Conservation (phyloP, 2,888 invertebrate species). For the Octodonta nipae region DNA sequence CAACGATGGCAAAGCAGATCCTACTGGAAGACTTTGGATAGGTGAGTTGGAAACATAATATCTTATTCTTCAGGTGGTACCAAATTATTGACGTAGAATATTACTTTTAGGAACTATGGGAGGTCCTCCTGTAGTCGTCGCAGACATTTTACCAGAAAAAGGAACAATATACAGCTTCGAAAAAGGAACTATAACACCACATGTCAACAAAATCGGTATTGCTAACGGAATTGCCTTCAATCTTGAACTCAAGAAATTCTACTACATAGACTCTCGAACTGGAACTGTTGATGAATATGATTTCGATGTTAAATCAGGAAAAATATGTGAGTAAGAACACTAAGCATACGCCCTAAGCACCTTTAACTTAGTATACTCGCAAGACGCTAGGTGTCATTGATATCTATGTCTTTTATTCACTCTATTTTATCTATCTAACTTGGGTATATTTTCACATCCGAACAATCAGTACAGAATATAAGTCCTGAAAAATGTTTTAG, state of each 20-base stretch:
- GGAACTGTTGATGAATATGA: constrained; percentile 50
- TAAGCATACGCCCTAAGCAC: no score
- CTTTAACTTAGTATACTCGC: no score
- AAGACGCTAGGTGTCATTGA: no score
- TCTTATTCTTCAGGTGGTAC: no score
- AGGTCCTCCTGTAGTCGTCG: constrained; percentile 13
- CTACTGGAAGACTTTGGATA: constrained; percentile 53
- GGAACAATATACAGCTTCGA: constrained; percentile 19
- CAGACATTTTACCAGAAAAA: constrained; percentile 9
- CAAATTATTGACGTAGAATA: no score
- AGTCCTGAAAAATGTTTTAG: no score
- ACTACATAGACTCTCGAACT: constrained; percentile 60
- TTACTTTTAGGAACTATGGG: constrained; percentile 25
- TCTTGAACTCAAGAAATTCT: constrained; percentile 50
- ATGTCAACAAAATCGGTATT: constrained; percentile 17
- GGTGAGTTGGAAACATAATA: no score
- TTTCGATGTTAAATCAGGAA: constrained; percentile 39
- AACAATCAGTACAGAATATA: no score
- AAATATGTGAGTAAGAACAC: constrained; percentile 33
- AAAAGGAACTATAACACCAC: constrained; percentile 15
- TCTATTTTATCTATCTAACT: no score
- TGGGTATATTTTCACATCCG: no score
- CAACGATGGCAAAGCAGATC: constrained; percentile 72
- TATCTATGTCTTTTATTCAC: no score
- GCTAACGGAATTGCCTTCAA: constrained; percentile 65